Evolutionary conservation across 2,797 vertebrate genomes (phyloP), one percentile per base, ranked within the genome.

Genomic region (Anas bahamensis): DNA sequence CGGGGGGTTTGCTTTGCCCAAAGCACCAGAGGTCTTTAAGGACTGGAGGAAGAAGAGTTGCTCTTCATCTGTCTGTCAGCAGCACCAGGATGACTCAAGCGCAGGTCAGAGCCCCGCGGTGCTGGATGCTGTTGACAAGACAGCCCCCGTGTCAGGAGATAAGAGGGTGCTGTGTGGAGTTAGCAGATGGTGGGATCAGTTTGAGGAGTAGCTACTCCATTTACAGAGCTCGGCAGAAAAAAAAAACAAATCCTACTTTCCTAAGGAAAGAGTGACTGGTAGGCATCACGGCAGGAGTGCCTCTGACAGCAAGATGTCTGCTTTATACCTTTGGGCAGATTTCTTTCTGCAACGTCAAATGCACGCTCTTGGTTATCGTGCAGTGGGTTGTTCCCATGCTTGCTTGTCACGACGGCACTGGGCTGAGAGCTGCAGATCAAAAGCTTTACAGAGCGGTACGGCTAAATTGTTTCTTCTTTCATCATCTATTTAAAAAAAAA

Each of bases 391-490:
- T 74, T 83, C 81, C 56, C 59, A 26, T 52, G 61, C 81, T 80
- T 66, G 50, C 44, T 77, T 81, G 78, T 94, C 93, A 56, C 65
- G 55, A 63, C 74, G 75, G 89, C 1, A 11, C 57, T 94, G 73
- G 64, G 63, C 44, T 46, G 50, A 44, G 81, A 75, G 65, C 70
- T 86, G 77, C 77, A 86, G 70, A 92, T 79, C 66, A 88, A 76
- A 88, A 86, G 57, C 73, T 79, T 83, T 64, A 35, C 0, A 5
- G 56, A 83, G n/a, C 44, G 65, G 28, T 53, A 44, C 0, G 4
- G 78, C 66, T 94, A 66, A 92, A 73, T 41, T 46, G 28, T 41
- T 93, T 41, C 66, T 89, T 50, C 84, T 95, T 87, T 95, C 48
- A 75, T 78, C 4, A 1, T 60, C 70, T 50, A 55, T 86, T 79